Base-by-base conservation (phyloP, 2,113 vertebrate genomes). In the Lasiurus borealis region DNA sequence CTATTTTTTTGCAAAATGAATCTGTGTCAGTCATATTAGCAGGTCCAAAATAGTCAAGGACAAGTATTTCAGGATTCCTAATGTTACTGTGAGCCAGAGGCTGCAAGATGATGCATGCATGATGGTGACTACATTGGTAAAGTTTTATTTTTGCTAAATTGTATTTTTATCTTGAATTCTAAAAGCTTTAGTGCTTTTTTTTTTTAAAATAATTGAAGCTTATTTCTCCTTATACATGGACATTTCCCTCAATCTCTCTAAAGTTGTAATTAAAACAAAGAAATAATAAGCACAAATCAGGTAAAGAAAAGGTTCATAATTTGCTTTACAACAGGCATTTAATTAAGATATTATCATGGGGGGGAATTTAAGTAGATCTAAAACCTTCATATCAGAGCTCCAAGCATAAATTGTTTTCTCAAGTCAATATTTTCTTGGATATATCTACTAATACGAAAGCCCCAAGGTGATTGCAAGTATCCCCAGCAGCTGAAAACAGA, bases 401-500 rank as follows among this genome's bases (percentile, higher is more conserved):
- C 66, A 90, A 90, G 16, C 23, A 95, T 13, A 50, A 78, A 46
- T 6, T 93, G 10, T 64, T 69, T 95, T 81, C 40, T 78, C 73
- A 73, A 46, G 27, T 81, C 72, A 88, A 1, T 84, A 57, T 64
- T 93, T 94, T 94, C 66, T 71, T 85, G n/a, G 40, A 40, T 69
- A n/a, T 69, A 77, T 78, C 62, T 90, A 82, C 40, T 44, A 92
- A 52, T 84, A 72, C 59, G 92, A 94, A 95, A 96, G 94, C 76
- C 66, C 96, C 73, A 66, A 90, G 97, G 96, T 96, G 96, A 97
- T 94, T 98, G 96, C 97, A 98, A 98, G 97, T 97, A 98, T 97
- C 96, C 8, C 23, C 77, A 85, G 76, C 0, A 97, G 89, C 77
- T 96, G 92, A 13, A 7, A 76, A 88, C 40, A 82, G 88, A 96